Evolutionary conservation across 2,888 invertebrate species (phyloP), one percentile per base, ranked within the genome.

Genomic region (Nebria salina): DNA sequence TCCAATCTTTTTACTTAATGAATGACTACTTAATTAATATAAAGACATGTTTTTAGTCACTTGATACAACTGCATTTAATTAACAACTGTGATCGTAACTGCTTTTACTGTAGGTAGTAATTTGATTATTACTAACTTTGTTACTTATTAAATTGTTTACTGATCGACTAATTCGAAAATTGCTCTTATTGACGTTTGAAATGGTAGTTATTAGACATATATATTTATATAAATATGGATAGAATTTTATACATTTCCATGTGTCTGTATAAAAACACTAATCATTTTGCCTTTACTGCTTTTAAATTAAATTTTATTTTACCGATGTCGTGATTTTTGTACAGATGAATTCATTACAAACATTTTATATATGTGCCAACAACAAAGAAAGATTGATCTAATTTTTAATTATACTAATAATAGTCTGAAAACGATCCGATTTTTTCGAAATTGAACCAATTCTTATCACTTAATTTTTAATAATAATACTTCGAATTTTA

Each of bases 161-260:
- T 11, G 13, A 54, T 54, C 54, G n/a, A n/a, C n/a, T n/a, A 54
- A 7, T 54, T 54, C 54, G 54, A 54, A 54, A 54, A 54, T 7
- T 8, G 54, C 54, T 54, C 54, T 54, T 54, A 7, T 54, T 54
- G 13, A 54, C 54, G 8, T 54, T 54, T 54, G 54, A 54, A 54
- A 54, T 54, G 54, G 54, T 54, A 68, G 20, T 68, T 68, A 7
- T 13, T 25, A 68, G 20, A 68, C 68, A 68, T 68, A 68, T 20
- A 20, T 68, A 20, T 68, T 68, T 68, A 25, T 68, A 68, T 25
- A 68, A 20, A 68, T 25, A 68, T 70, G 70, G 25, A 70, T 34
- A 70, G 70, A 70, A 70, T 34, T 70, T 70, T 70, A 11, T 70
- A 70, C 34, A 66, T 66, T 25, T 25, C 25, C 66, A 66, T 66